Conservation (phyloP, 2,113 vertebrate genomes). For the Cololabis saira region DNA sequence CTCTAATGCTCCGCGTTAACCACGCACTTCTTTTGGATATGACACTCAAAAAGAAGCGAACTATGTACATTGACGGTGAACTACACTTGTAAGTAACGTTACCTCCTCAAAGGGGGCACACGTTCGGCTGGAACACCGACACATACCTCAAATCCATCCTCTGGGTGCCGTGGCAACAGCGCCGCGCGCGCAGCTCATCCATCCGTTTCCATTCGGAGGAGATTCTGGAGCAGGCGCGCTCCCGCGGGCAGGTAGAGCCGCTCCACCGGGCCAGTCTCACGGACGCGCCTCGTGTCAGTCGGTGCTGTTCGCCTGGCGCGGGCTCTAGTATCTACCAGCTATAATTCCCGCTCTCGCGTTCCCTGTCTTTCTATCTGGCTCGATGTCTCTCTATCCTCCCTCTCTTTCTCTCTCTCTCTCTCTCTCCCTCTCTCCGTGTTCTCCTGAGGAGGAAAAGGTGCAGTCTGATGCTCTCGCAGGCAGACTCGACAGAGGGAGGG, state of each 20-base stretch:
- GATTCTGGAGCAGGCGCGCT: slow-evolving; percentile 49
- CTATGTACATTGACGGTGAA: not conserved
- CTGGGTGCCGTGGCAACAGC: slow-evolving; percentile 51
- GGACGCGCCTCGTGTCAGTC: slow-evolving; percentile 59
- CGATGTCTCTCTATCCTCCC: slow-evolving; percentile 13
- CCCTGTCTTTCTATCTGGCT: slow-evolving; percentile 18
- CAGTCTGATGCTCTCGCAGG: slow-evolving; percentile 76
- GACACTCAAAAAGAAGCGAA: not conserved
- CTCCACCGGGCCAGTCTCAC: slow-evolving; percentile 62
- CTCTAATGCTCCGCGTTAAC: slow-evolving; percentile 8
- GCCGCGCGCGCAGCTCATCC: slow-evolving; percentile 57
- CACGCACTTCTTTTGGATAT: slow-evolving; percentile 1
- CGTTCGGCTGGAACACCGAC: slow-evolving; percentile 31
- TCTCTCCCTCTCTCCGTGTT: slow-evolving; percentile 22
- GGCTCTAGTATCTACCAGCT: not conserved
- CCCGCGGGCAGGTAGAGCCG: slow-evolving; percentile 51
- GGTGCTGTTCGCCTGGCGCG: slow-evolving; percentile 1
- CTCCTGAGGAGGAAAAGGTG: slow-evolving; percentile 77
- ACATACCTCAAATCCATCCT: slow-evolving; percentile 66
- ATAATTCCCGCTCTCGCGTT: no score
- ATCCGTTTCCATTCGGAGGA: slow-evolving; percentile 48
- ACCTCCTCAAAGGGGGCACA: not conserved
- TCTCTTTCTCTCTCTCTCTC: slow-evolving; percentile 30
- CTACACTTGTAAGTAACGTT: slow-evolving; percentile 2
- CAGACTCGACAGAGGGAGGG: slow-evolving; percentile 61